Conservation (phyloP, 2,888 invertebrate genomes). For the Gari tellinella region DNA sequence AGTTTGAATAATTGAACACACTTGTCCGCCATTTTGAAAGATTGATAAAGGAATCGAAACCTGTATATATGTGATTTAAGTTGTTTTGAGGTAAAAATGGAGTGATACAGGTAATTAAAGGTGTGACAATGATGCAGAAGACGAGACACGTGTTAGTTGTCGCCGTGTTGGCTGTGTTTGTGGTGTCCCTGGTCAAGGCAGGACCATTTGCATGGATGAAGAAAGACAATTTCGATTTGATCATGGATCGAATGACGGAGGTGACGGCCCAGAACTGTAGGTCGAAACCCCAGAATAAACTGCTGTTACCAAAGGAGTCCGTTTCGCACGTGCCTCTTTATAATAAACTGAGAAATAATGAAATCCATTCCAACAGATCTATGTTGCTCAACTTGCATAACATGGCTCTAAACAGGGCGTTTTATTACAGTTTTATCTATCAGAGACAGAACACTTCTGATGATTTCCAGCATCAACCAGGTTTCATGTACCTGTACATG, state of each 20-base stretch:
- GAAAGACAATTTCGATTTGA: conserved; percentile 95
- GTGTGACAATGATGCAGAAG: conserved; percentile 37
- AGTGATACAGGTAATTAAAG: conserved; percentile 31
- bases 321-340: conserved; percentile 90
- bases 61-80: conserved; percentile 15
- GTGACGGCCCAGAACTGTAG: conserved; percentile 95
- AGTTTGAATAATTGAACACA: conserved; percentile 60
- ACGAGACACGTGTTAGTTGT: conserved; percentile 31
- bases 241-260: conserved; percentile 92
- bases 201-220: conserved; percentile 91
- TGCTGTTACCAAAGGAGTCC: conserved; percentile 92
- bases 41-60: conserved; percentile 45
- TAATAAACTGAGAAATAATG: conserved; percentile 88
- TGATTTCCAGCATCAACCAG: conserved; percentile 91
- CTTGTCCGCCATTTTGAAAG: conserved; percentile 74
- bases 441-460: conserved; percentile 75
- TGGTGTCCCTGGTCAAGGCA: conserved; percentile 48
- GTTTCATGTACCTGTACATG: conserved; percentile 98
- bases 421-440: conserved; percentile 87
- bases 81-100: conserved; percentile 6
- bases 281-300: conserved; percentile 92
- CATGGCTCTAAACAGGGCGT: conserved; percentile 97
- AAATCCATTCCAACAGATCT: conserved; percentile 94
- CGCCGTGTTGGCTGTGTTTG: conserved; percentile 54
- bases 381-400: conserved; percentile 96